Evolutionary conservation across 2,113 vertebrate species (phyloP).

Genomic region (Gopherus evgoodei): DNA sequence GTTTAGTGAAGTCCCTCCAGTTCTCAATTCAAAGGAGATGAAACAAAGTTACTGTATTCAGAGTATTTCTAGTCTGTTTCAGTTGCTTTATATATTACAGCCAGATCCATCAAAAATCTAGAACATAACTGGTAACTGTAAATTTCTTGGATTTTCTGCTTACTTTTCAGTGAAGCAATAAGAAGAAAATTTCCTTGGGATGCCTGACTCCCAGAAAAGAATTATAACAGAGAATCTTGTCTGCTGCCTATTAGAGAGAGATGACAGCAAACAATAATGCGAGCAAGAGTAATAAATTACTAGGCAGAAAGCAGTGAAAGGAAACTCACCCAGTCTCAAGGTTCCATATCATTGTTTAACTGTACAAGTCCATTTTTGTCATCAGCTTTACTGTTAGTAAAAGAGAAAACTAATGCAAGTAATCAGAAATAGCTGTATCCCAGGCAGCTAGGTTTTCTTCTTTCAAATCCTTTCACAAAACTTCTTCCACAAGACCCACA

Average conservation of each 20-base stretch:
- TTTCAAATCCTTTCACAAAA: neutral
- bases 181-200: neutral
- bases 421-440: neutral
- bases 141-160: neutral
- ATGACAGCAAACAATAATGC: neutral
- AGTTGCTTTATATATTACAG: fast-evolving
- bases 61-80: neutral
- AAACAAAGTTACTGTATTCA: neutral
- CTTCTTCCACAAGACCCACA: fast-evolving
- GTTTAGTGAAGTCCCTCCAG: neutral
- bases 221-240: neutral
- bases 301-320: neutral
- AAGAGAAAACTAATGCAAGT: neutral
- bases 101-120: neutral
- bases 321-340: neutral
- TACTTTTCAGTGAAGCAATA: neutral
- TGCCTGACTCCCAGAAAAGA: neutral
- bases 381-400: neutral
- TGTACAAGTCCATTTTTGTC: neutral
- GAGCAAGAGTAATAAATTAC: neutral
- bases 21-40: neutral
- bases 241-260: neutral
- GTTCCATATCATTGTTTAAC: neutral
- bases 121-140: neutral
- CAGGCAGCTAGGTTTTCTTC: neutral